Base-by-base conservation (phyloP, 2,888 invertebrate genomes). In the Harpalus rufipes region DNA sequence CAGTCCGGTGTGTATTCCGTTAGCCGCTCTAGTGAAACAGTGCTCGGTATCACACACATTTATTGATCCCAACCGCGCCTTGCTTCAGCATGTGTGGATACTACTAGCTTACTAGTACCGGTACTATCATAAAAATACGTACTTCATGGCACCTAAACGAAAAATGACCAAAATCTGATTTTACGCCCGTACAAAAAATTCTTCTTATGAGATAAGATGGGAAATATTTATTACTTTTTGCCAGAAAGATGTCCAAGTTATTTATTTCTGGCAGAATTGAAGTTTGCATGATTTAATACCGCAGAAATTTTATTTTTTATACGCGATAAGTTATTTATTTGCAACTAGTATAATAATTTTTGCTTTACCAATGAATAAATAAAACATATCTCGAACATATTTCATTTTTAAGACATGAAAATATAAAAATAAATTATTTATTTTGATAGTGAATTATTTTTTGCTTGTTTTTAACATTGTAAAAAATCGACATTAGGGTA, bases 51-150 rank as follows among this genome's bases (percentile, higher is more conserved):
- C 51, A 74, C 59, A 82, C 44, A 82, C 82, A 82, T 74, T 81
- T 82, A 82, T 82, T 82, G 82, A 82, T 82, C 82, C 21, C 6
- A 72, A 82, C 82, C 82, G 72, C 82, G 82, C 82, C 82, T 82
- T 72, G 32, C 39, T n/a, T 72, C 39, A 59, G 39, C 80, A 80
- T 72, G 82, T 82, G 82, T 82, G 82, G 18, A 32, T 82, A 82
- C 58, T 65, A 81, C 81, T 81, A 81, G 59, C 59, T 59, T 63
- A 80, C 72, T 74, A 80, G 80, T 80, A 61, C 80, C 44, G 41
- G 80, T 80, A 80, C 80, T 80, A 80, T 80, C 80, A 80, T 80
- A 80, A 80, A 80, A 80, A 80, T 80, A 61, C 21, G 16, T 80
- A 80, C 44, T 41, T 79, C 59, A 79, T 59, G 58, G 14, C 61